Evolutionary conservation across 2,113 vertebrate species (phyloP).

Genomic region (Bos javanicus): DNA sequence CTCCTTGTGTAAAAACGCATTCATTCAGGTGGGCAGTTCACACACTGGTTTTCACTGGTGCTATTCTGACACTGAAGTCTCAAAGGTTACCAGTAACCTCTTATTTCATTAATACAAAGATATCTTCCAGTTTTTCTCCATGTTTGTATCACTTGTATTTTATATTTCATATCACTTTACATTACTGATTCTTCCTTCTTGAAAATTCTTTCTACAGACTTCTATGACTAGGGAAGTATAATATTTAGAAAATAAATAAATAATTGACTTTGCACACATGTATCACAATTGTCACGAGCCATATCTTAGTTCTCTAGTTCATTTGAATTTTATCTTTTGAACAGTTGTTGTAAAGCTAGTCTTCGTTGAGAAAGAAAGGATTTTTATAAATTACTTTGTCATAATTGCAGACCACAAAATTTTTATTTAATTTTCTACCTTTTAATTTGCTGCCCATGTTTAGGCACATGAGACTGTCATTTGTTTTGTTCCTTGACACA

Average conservation of each 20-base stretch:
- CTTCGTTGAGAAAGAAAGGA: neutral
- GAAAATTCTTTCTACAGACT: neutral
- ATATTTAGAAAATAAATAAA: neutral
- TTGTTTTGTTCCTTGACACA: neutral
- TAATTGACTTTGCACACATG: neutral
- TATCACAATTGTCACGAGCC: neutral
- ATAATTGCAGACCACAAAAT: neutral
- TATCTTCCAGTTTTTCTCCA: neutral
- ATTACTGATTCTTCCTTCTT: neutral
- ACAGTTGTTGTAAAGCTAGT: neutral
- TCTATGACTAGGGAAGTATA: neutral
- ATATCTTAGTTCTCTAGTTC: neutral
- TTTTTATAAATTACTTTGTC: neutral
- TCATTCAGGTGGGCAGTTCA: neutral
- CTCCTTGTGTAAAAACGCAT: neutral
- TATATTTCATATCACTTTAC: neutral
- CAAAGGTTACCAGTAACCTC: neutral
- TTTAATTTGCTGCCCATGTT: neutral
- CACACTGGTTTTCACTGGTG: neutral
- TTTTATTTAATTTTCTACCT: neutral
- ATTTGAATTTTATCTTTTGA: neutral
- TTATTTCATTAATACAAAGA: neutral
- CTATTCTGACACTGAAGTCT: neutral
- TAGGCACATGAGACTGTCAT: neutral
- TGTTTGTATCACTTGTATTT: neutral